These are phyloP conservation scores for Maconellicoccus hirsutus DNA, from an alignment of 1,140 invertebrate species.

Conservation along the genomic window DNA sequence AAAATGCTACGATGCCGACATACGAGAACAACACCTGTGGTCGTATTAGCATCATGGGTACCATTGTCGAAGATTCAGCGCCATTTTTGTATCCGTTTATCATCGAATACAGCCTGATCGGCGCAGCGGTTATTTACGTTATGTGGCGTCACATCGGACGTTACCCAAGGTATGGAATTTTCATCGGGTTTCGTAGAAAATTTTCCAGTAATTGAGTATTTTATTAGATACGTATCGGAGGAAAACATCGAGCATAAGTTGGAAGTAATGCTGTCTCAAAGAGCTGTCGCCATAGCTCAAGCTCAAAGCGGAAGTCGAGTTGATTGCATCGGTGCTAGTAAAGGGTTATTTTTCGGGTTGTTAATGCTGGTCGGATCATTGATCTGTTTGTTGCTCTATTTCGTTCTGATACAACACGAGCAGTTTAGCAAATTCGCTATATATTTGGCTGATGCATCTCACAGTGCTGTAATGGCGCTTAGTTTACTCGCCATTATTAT, in stretches of 20 bases:
- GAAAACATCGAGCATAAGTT: conserved; percentile 73
- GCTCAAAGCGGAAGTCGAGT: conserved; percentile 61
- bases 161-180: conserved; percentile 51
- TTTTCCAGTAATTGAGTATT: too few relatives aligned
- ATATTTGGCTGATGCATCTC: conserved; percentile 79
- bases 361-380: conserved; percentile 78
- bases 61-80: conserved; percentile 76
- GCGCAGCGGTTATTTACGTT: conserved; percentile 91
- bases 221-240: conserved; percentile 38
- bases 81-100: conserved; percentile 93
- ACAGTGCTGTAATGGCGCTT: conserved; percentile 73
- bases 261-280: conserved; percentile 68
- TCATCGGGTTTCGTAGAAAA: too few relatives aligned
- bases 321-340: conserved; percentile 83
- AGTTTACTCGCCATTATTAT: conserved; percentile 80
- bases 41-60: conserved; percentile 81
- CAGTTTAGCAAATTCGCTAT: conserved; percentile 69
- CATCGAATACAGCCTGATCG: conserved; percentile 93
- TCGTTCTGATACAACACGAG: conserved; percentile 75
- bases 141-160: conserved; percentile 94
- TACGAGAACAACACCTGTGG: conserved; percentile 42
- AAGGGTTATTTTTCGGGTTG: conserved; percentile 86
- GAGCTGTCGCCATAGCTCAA: conserved; percentile 68
- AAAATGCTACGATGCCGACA: neutral
- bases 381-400: conserved; percentile 88